Base-by-base conservation (phyloP, 2,888 invertebrate species). In the Orthosia gothica region DNA sequence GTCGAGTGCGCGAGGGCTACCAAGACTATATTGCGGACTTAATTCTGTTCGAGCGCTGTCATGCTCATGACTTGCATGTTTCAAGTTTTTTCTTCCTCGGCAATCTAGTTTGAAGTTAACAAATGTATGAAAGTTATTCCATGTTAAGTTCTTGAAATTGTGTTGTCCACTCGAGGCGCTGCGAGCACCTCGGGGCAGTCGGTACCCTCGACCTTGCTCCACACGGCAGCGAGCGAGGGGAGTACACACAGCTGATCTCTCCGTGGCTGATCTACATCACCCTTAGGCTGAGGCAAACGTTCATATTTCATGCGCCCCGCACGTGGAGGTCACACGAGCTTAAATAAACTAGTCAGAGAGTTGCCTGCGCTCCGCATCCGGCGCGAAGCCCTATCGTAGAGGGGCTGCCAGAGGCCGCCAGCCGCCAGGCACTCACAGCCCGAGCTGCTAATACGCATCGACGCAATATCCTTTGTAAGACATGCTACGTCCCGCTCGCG, bases 371-470 rank as follows among this genome's bases (percentile, higher is more conserved):
- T 78, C 82, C 70, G 72, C 74, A 69, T 70, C 81, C 81, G 73
- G 70, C 57, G 80, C 86, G 90, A 92, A 92, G 90, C 91, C 91
- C 89, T 89, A 89, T 82, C 83, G 82, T 61, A 79, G 83, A 86
- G 89, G 89, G 89, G 87, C 87, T 85, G 86, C 73, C 69, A 62
- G 65, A 70, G 55, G 76, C 66, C 66, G 85, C 77, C 81, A 69
- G 77, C 70, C 67, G 77, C 73, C 70, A 47, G 54, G 45, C 32
- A 59, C 78, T 79, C 69, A 57, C 72, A 72, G 75, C 64, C 65
- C 67, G 77, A 75, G 80, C 80, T 81, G 81, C 82, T 84, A 83
- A 81, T 78, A 85, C 84, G 84, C 87, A 86, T 83, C 88, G 86
- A 83, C 86, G 86, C 86, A 86, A 84, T 83, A 89, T 87, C 88